Percentiles rank a stretch among this genome's conserved stretches.
phyloP scores from a whole-genome alignment of 2,888 invertebrate genomes.

The Latrodectus elegans region DNA sequence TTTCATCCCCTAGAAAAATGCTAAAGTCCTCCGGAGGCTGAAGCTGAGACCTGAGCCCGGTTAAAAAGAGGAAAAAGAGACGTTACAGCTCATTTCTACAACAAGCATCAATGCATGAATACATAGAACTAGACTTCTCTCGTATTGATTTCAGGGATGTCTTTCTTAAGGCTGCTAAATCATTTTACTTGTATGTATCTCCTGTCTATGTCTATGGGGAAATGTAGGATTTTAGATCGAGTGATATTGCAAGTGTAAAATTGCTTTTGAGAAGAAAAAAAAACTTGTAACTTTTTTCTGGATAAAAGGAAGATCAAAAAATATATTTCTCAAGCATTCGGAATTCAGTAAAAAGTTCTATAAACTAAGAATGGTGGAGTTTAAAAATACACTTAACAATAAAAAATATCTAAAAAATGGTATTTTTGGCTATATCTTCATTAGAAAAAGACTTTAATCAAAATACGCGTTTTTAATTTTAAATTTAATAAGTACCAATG shows the following conservation, averaged over 20 bases:
- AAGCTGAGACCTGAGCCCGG: background rate
- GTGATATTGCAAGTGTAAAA: constrained; percentile 1
- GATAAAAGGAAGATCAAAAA: too few relatives aligned
- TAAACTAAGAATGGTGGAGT: too few relatives aligned
- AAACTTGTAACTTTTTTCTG: too few relatives aligned
- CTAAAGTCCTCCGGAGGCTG: constrained; percentile 12
- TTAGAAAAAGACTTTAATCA: too few relatives aligned
- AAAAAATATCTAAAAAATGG: too few relatives aligned
- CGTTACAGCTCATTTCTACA: constrained; percentile 30
- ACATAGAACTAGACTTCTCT: constrained; percentile 20
- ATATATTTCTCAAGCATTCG: too few relatives aligned
- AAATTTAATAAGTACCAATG: too few relatives aligned
- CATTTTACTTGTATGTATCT: constrained; percentile 12
- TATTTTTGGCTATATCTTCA: too few relatives aligned
- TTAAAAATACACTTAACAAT: too few relatives aligned
- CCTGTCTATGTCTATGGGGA: constrained; percentile 22
- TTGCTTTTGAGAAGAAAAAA: too few relatives aligned
- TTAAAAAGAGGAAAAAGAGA: constrained; percentile 8
- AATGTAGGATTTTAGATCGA: constrained; percentile 26
- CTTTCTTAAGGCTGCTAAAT: constrained; percentile 9
- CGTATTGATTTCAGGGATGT: constrained; percentile 48
- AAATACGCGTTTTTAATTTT: too few relatives aligned
- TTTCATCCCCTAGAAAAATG: constrained; percentile 33
- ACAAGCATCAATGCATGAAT: constrained; percentile 24
- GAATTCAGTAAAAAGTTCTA: too few relatives aligned